Base-by-base conservation (phyloP, 2,888 invertebrate genomes). In the Drosophila falleni region DNA sequence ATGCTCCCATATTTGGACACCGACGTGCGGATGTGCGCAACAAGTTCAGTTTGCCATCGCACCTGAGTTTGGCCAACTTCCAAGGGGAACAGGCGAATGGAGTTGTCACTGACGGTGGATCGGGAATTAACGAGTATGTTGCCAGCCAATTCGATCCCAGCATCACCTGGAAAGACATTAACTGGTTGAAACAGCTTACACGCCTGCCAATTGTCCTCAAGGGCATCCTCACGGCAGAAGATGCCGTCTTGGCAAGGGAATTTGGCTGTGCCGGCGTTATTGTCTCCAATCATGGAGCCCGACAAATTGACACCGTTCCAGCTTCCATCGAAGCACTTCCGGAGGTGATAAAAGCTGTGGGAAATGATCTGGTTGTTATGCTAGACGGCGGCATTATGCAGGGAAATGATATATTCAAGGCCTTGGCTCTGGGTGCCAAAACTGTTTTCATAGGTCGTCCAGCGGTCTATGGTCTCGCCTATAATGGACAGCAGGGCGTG, bases 201-300 rank as follows among this genome's bases (percentile, higher is more conserved):
- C 94, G 93, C 9, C 92, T 98, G 60, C 98, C 98, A 0, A 95
- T 98, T 19, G 94, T 98, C 59, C 93, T 97, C 3, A 98, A 98
- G 93, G 98, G 98, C 3, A 94, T 98, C 67, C 92, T 98, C 23
- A 96, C 97, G 2, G 95, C 95, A 0, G 97, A 98, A 90, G 98
- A 98, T 93, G 98, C 98, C 0, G 83, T 95, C 13, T 93, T 95
- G 80, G 98, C 96, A 0, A 93, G 94, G 0, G 93, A 97, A 80
- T 93, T 95, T 58, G 98, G 97, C 5, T 97, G 96, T 47, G 93
- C 95, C 5, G 98, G 95, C 0, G 95, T 99, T 56, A 93, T 97
- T 70, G 98, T 99, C 5, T 98, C 98, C 0, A 98, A 98, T 92
- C 98, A 98, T 92, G 98, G 98, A 1, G 98, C 96, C 0, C 94